A percentile compares a stretch with the other conserved stretches of the same genome.
phyloP scores from a whole-genome alignment of 2,888 invertebrate species.

The Baccha elongata region DNA sequence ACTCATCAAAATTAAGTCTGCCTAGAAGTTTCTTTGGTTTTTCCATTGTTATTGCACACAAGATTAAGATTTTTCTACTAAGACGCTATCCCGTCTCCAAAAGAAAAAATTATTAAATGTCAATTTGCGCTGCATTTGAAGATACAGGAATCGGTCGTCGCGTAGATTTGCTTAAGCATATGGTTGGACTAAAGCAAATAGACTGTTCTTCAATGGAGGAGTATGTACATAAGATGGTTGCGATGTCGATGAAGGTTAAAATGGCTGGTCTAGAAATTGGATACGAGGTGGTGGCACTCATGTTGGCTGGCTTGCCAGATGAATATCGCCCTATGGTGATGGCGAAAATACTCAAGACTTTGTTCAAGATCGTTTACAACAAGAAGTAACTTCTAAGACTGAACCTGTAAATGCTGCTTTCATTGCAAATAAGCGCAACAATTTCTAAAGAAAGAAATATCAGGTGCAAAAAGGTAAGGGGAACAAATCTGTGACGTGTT shows the following conservation, averaged over 20 bases:
- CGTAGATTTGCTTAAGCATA: constrained; percentile 24
- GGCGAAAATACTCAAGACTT: too few species aligned
- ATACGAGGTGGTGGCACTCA: too few species aligned
- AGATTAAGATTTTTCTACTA: too few species aligned
- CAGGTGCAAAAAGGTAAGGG: neutral
- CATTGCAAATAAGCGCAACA: neutral
- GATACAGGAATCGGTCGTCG: constrained; percentile 15
- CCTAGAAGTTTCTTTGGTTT: neutral
- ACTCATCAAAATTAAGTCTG: neutral
- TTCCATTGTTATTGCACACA: neutral
- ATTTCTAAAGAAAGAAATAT: neutral
- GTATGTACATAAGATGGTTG: constrained; percentile 21
- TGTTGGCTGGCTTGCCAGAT: too few species aligned
- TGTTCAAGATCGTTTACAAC: neutral
- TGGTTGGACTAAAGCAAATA: constrained; percentile 6
- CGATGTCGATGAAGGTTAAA: constrained; percentile 8
- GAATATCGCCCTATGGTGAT: too few species aligned
- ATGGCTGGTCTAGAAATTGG: too few species aligned
- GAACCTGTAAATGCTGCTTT: neutral
- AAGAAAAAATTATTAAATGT: neutral
- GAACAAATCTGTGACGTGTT: neutral
- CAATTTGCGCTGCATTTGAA: constrained; percentile 14
- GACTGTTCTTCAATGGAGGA: constrained; percentile 19
- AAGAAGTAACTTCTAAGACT: neutral
- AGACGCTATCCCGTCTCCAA: too few species aligned